Evolutionary conservation across 1,140 invertebrate genomes (phyloP).

Genomic region (Drosophila mauritiana): DNA sequence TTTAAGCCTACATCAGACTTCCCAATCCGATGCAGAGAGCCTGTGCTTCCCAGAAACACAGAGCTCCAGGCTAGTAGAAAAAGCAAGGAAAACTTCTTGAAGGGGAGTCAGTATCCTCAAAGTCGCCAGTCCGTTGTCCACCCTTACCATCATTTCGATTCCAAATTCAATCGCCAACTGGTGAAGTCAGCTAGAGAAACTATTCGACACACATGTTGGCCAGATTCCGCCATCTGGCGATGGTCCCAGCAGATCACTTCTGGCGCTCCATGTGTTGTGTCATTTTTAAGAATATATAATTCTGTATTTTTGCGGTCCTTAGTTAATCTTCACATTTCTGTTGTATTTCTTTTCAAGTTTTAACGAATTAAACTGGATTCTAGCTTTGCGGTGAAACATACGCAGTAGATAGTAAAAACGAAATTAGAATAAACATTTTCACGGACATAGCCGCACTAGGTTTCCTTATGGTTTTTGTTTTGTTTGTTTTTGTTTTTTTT

Average conservation of each 20-base stretch:
- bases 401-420: constrained; percentile 34
- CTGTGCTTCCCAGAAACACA: constrained; percentile 57
- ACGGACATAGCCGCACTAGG: constrained; percentile 19
- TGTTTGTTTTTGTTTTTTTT: background rate
- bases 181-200: constrained; percentile 16
- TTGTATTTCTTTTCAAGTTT: constrained; percentile 57
- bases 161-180: constrained; percentile 14
- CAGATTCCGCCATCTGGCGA: constrained; percentile 12
- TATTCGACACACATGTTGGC: constrained; percentile 5
- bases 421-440: constrained; percentile 54
- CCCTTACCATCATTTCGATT: constrained; percentile 41
- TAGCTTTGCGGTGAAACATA: constrained; percentile 56
- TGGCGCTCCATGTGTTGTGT: constrained; percentile 40
- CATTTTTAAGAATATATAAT: constrained; percentile 75
- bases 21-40: constrained; percentile 30
- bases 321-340: constrained; percentile 65
- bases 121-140: background rate
- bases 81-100: constrained; percentile 25
- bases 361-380: constrained; percentile 53
- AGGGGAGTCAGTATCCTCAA: background rate
- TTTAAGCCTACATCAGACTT: background rate
- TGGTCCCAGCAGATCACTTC: constrained; percentile 1
- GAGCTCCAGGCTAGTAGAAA: constrained; percentile 36
- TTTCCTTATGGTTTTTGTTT: constrained; percentile 18
- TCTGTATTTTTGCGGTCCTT: constrained; percentile 63